These are phyloP conservation scores for Cyaniris semiargus DNA, from an alignment of 2,888 invertebrate genomes.

Conservation along the genomic window DNA sequence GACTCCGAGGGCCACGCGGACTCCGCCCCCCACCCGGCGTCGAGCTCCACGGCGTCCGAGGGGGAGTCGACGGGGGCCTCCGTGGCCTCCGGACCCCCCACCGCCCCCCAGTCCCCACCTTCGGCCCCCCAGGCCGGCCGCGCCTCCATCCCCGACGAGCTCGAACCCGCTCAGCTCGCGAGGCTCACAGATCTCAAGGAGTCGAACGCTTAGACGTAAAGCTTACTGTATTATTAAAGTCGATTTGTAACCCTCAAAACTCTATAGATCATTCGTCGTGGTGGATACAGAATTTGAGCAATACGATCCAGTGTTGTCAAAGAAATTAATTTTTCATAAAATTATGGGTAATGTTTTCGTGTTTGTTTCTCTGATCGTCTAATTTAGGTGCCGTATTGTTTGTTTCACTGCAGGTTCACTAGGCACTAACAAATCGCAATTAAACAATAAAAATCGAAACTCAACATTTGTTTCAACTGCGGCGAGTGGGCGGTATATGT, in stretches of 20 bases:
- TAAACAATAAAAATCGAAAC: neutral
- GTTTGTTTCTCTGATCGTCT: neutral
- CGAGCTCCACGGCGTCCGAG: conserved; percentile 85
- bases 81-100: conserved; percentile 78
- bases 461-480: conserved; percentile 2
- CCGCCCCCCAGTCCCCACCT: conserved; percentile 79
- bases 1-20: conserved; percentile 79
- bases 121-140: conserved; percentile 87
- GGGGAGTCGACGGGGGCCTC: conserved; percentile 83
- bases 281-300: neutral
- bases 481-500: conserved; percentile 19
- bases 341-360: neutral
- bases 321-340: conserved; percentile 9
- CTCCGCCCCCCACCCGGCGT: conserved; percentile 79
- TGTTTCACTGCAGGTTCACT: neutral
- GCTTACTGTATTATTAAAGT: conserved; percentile 28
- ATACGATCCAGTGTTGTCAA: neutral
- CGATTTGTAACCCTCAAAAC: conserved; percentile 24
- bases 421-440: neutral
- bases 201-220: conserved; percentile 88
- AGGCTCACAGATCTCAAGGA: conserved; percentile 93
- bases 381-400: neutral
- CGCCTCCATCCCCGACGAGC: conserved; percentile 92
- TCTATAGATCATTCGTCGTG: neutral
- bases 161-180: conserved; percentile 93